Evolutionary conservation across 1,140 invertebrate genomes (phyloP), one percentile per base, ranked within the genome.

Genomic region (Oncopeltus fasciatus): DNA sequence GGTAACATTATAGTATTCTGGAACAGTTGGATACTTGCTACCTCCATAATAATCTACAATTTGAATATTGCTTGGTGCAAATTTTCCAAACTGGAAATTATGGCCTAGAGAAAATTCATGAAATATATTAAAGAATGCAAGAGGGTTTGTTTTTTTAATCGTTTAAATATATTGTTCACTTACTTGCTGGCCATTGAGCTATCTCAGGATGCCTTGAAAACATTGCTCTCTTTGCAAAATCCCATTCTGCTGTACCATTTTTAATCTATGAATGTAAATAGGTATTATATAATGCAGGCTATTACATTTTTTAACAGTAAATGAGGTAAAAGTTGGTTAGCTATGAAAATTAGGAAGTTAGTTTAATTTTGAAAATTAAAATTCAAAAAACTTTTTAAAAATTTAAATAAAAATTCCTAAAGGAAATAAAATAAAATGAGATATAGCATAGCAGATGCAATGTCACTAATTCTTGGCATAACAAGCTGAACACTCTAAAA

Each of bases 1-100:
- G 24, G 53, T 29, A 8, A 70, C 69, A 60, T 72, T 65, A 28
- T 76, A 78, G 68, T 88, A 88, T 44, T 86, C 83, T 1, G 77
- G 69, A 0, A 81, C 67, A 0, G 73, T 73, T 11, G 88, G 78
- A 66, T 80, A 77, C 65, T 82, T 80, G 1, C 84, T 81, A 14
- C 88, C 88, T 8, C 88, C 88, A 70, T 88, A 89, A 69, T 78
- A 84, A 69, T 89, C 86, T 51, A 89, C 70, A 60, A 90, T 78
- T 27, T 77, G 78, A 51, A 90, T 85, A 66, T 84, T 78, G 12
- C 72, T 71, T 27, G 89, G 85, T 49, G 85, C 76, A 67, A 91
- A 65, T 73, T 87, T 87, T 0, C 83, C 84, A 18, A 89, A 80
- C 67, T 82, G 87, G 74, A 86, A 91, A 18, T 78, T 72, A 72